Base-by-base conservation (phyloP, 2,888 invertebrate genomes). In the Tetanocera ferruginea region DNA sequence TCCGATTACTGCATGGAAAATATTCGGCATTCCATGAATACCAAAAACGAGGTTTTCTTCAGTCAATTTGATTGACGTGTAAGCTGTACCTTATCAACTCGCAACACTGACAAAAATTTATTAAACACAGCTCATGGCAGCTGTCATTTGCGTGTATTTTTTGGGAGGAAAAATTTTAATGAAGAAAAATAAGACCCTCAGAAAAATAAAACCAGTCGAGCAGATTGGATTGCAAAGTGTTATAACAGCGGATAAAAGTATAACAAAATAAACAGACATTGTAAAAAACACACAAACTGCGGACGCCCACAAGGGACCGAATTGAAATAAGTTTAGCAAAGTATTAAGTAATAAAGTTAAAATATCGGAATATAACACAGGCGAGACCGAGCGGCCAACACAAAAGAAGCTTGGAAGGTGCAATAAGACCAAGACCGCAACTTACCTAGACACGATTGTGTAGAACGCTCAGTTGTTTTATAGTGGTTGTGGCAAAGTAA, bases 181-280 rank as follows among this genome's bases (percentile, higher is more conserved):
- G 73, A 62, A 43, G 70, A 28, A 23, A 80, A 73, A 78, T 73
- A 43, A 80, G 52, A 67, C 72, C 67, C 31, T 78, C 71, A 78
- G 75, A 78, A 70, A 77, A 72, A 78, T 75, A 80, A 77, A 80
- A 64, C 55, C 49, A 72, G 72, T 72, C 72, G 43, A 62, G 43
- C 37, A 31, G 70, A 62, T 55, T 80, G 60, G 66, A 75, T 75
- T 74, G 28, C 19, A 49, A 31, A 9, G 28, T 25, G 25, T 34
- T 34, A 49, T 17, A 28, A 31, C 23, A 51, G 31, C 49, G 51
- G 31, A 4, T 28, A 28, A 17, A 17, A 23, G 28, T 25, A n/a
- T 31, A 64, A 11, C 11, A 14, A 74, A 49, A 28, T 6, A 25
- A 51, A 34, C 60, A 28, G 9, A 49, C 64, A 19, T 51, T 66